Conservation (phyloP, 37 sponge, comb jelly and placozoan species). For the Chondrilla cf. caribensis region DNA sequence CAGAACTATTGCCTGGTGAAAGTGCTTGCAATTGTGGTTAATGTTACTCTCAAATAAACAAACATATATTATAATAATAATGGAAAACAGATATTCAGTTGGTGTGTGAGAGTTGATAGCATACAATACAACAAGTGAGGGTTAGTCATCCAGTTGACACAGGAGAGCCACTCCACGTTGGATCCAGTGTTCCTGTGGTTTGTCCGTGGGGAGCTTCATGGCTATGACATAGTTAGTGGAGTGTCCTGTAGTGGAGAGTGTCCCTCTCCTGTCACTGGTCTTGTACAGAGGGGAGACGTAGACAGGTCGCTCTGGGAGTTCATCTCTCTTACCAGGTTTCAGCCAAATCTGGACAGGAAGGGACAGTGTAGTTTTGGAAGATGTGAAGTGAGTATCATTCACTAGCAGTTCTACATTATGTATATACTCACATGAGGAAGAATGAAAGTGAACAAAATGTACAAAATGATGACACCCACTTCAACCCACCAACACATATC, state of each 20-base stretch:
- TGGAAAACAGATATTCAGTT: too few relatives aligned
- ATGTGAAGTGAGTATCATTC: too few relatives aligned
- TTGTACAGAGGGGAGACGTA: conserved; percentile 96
- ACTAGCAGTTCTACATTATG: not conserved
- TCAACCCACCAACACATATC: too few relatives aligned
- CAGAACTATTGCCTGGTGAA: too few relatives aligned
- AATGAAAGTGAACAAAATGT: not conserved
- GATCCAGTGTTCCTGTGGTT: conserved; percentile 97
- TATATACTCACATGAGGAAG: not conserved
- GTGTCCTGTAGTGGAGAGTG: conserved; percentile 98
- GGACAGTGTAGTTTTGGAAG: not conserved
- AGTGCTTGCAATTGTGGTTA: too few relatives aligned
- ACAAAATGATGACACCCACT: not conserved
- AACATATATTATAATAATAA: too few relatives aligned
- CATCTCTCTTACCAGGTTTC: conserved; percentile 92
- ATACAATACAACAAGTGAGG: not conserved
- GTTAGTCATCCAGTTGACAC: conserved; percentile 96
- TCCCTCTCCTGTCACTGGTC: conserved; percentile 97
- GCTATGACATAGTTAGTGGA: conserved; percentile 99
- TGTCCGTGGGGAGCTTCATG: conserved; percentile 90
- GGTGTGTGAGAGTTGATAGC: too few relatives aligned
- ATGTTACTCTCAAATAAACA: too few relatives aligned
- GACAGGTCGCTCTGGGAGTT: conserved; percentile 69
- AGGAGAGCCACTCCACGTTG: conserved; percentile 96
- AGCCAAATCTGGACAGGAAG: conserved; percentile 78